Percentiles rank a stretch among this genome's conserved stretches.
These are phyloP conservation scores for Lycophotia porphyrea DNA, from an alignment of 2,888 invertebrate species.

Conservation along the genomic window DNA sequence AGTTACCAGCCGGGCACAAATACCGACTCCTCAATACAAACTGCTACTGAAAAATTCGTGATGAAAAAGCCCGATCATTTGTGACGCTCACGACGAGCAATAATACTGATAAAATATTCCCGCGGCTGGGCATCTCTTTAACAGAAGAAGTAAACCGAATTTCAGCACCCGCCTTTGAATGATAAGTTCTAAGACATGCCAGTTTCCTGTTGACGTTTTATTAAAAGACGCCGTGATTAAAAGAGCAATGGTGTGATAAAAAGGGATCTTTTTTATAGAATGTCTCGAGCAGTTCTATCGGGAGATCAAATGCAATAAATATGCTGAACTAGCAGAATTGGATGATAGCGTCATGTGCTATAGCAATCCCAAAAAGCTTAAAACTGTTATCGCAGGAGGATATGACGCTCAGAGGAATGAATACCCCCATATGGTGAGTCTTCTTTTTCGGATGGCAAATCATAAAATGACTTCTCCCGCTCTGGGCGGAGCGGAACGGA, in stretches of 20 bases:
- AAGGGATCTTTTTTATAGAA: not conserved
- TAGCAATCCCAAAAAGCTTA: constrained; percentile 14
- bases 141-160: not conserved
- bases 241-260: not conserved
- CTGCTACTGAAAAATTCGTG: too few relatives aligned
- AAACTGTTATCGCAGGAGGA: constrained; percentile 25
- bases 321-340: not conserved
- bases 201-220: not conserved
- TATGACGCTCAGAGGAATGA: constrained; percentile 14
- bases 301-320: constrained; percentile 9
- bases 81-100: too few relatives aligned
- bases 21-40: too few relatives aligned
- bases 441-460: too few relatives aligned
- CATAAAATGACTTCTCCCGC: too few relatives aligned
- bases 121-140: too few relatives aligned
- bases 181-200: not conserved
- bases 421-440: constrained; percentile 35
- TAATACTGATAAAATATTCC: too few relatives aligned
- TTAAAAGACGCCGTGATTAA: too few relatives aligned
- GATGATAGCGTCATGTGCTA: constrained; percentile 27
- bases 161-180: not conserved
- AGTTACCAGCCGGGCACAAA: not conserved
- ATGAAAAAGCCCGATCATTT: too few relatives aligned
- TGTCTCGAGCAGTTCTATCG: constrained; percentile 28
- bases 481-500: too few relatives aligned